These are phyloP conservation scores for Aplodontia rufa DNA, from an alignment of 2,113 vertebrate species.

Conservation along the genomic window DNA sequence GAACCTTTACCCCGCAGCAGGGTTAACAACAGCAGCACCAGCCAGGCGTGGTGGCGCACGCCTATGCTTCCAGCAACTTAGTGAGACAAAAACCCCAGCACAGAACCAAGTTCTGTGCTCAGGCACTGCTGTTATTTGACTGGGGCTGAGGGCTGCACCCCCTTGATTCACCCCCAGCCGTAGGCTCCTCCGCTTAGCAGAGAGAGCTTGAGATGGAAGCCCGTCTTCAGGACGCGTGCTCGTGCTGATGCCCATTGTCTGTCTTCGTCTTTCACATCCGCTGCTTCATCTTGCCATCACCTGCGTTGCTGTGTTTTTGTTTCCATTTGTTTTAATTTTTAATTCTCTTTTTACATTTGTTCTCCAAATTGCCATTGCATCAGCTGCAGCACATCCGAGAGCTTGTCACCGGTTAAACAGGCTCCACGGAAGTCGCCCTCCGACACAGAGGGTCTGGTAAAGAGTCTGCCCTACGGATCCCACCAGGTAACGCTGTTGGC, in stretches of 20 bases:
- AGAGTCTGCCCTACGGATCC: conserved; percentile 89
- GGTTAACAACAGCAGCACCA: too few species aligned
- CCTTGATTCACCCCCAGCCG: background rate
- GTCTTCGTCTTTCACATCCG: conserved; percentile 76
- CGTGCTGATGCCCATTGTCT: background rate
- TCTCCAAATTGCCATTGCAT: conserved; percentile 80
- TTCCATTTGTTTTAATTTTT: conserved; percentile 54
- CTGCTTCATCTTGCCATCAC: conserved; percentile 75
- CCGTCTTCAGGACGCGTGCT: background rate
- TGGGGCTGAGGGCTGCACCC: background rate
- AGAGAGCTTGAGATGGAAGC: background rate
- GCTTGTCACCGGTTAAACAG: conserved; percentile 90
- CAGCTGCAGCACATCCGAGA: conserved; percentile 94
- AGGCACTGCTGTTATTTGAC: rapidly evolving
- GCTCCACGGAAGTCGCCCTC: conserved; percentile 92
- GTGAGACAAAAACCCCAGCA: too few species aligned
- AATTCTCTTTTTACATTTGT: conserved; percentile 80
- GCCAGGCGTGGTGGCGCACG: too few species aligned
- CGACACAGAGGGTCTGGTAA: conserved; percentile 90
- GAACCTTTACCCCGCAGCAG: background rate
- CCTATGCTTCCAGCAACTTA: too few species aligned
- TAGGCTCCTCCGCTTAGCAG: background rate
- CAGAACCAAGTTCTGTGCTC: too few species aligned
- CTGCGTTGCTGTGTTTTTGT: conserved; percentile 65
- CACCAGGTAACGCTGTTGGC: conserved; percentile 91